Evolutionary conservation across 2,797 vertebrate genomes (phyloP).

Genomic region (Molossus molossus): DNA sequence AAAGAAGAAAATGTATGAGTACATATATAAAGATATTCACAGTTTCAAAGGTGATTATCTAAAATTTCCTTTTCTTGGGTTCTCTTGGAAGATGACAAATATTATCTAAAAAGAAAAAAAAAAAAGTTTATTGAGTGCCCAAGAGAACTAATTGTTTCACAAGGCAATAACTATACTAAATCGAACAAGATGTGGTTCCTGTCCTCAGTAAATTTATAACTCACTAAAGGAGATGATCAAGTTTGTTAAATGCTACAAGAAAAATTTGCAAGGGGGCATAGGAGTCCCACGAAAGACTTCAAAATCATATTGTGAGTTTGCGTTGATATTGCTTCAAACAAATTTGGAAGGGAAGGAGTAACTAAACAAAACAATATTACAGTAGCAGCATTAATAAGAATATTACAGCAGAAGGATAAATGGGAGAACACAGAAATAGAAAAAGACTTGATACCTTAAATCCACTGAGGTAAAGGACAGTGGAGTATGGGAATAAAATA

Average conservation of each 20-base stretch:
- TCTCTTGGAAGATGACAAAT: slow-evolving; percentile 39
- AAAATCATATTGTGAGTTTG: neutral
- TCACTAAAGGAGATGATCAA: neutral
- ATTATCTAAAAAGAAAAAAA: slow-evolving; percentile 1
- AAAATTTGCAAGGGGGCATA: neutral
- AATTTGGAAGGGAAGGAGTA: neutral
- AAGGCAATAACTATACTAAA: neutral
- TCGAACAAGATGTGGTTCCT: neutral
- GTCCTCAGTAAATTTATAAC: neutral
- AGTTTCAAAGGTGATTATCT: neutral
- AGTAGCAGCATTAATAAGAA: neutral
- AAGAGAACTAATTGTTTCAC: slow-evolving; percentile 39
- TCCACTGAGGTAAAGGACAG: neutral
- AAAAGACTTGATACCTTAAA: neutral
- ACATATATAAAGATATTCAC: neutral
- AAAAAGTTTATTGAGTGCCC: slow-evolving; percentile 50
- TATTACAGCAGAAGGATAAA: neutral
- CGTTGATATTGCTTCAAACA: neutral
- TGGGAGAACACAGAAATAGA: neutral
- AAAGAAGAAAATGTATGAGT: neutral
- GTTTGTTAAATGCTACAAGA: neutral
- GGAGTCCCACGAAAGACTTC: neutral
- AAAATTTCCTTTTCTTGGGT: neutral
- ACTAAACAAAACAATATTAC: neutral
- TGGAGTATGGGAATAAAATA: neutral